Evolutionary conservation across 2,888 invertebrate genomes (phyloP), one percentile per base, ranked within the genome.

Genomic region (Amiota minor): DNA sequence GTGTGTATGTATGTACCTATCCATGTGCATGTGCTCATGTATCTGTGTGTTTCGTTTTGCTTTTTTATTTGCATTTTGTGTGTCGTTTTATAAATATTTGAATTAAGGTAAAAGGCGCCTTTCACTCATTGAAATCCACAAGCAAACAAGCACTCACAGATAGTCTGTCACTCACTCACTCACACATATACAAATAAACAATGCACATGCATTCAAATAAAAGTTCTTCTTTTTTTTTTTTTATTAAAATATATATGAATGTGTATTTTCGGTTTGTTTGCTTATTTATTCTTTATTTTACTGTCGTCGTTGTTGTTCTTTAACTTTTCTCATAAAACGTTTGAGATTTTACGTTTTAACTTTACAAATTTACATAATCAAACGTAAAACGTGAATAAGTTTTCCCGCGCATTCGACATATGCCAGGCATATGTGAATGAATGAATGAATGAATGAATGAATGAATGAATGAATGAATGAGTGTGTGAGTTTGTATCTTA

Each of bases 51-150:
- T 2, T 10, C n/a, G 2, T 35, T 35, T 35, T 6, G 6, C 35
- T 35, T 35, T 35, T 35, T 0, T n/a, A n/a, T n/a, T 35, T 35
- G 35, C 6, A 35, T 35, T 35, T 35, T 35, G 35, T 35, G 1
- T 35, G 35, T 35, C 53, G 53, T 62, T 62, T 62, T 35, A 23
- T 65, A 65, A 65, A 65, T 47, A 65, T 20, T 65, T 65, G 47
- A 65, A 65, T 49, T 49, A 65, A 65, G 12, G 65, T 65, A 47
- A 49, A 46, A 47, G 47, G 47, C 14, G 2, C 35, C 2, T 50
- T 65, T 65, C 18, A 8, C 10, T 9, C 65, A 47, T 65, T 65
- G n/a, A 47, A 65, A 65, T 35, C 18, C 20, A 35, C 35, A 62
- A 12, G 3, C 61, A 62, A 35, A 1, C 1, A 23, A 23, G 3